Base-by-base conservation (phyloP, 2,888 invertebrate genomes). In the Isoperla grammatica region DNA sequence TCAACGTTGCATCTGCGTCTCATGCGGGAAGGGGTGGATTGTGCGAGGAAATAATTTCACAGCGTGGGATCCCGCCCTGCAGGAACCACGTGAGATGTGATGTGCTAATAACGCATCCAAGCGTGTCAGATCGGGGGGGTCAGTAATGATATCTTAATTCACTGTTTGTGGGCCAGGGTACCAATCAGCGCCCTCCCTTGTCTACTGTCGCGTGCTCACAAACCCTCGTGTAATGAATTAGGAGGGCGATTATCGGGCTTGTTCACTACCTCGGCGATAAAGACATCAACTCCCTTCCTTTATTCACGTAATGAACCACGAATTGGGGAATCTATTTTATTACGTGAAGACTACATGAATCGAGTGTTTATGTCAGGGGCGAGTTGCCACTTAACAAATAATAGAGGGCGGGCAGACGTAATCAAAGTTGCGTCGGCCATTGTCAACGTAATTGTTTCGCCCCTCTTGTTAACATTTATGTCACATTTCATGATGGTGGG, bases 131-230 rank as follows among this genome's bases (percentile, higher is more conserved):
- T 17, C 8, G 48, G 48, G 3, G 48, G 19, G 12, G n/a, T 11
- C 19, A 22, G 23, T 35, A 50, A 50, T 29, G 49, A 50, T 50
- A 50, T 50, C 49, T 50, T 50, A 50, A 50, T 50, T 50, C 49
- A 35, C 29, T 50, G 45, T n/a, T 19, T 11, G 45, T 11, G n/a
- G 19, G 45, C 19, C 45, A 1, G 13, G 35, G 23, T 11, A 50
- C 29, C 49, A 50, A n/a, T 17, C 29, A 12, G 4, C 29, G 29
- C 15, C 6, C 45, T 4, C 11, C 49, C 12, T 35, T 35, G 49
- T 11, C 11, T 29, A 5, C 13, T 13, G 49, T 50, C 49, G 49
- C 49, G 49, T 50, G 49, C 49, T 50, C 49, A 29, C 49, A 29
- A 29, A 29, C 49, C 49, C 13, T 4, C 3, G n/a, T 23, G 49